Conservation (phyloP, 2,113 vertebrate genomes). For the Rhabdornis inornatus region DNA sequence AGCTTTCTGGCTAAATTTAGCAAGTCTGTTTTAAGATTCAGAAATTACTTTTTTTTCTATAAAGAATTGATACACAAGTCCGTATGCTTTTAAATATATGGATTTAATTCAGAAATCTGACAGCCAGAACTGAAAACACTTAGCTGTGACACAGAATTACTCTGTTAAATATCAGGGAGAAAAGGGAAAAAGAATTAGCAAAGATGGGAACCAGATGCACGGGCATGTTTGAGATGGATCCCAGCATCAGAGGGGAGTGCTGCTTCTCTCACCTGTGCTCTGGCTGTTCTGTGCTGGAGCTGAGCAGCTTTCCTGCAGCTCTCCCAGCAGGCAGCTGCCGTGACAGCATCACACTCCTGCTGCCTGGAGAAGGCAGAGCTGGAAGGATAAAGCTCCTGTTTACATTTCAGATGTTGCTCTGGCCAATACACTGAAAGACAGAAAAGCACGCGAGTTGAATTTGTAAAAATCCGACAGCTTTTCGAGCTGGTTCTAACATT, state of each 20-base stretch:
- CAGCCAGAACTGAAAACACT: slow-evolving; percentile 34
- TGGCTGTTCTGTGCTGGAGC: not conserved
- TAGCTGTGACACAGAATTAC: not conserved
- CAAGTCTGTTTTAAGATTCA: slow-evolving; percentile 9
- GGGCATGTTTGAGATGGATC: not conserved
- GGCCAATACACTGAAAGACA: not conserved
- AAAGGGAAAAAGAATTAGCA: not conserved
- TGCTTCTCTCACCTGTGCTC: not conserved
- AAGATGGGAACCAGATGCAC: not conserved
- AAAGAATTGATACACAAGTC: not conserved
- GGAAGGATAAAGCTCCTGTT: not conserved
- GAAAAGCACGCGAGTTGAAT: not conserved
- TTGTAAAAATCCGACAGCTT: not conserved
- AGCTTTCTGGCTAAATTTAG: slow-evolving; percentile 15
- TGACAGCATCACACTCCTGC: not conserved
- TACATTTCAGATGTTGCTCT: not conserved
- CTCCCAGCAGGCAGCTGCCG: not conserved
- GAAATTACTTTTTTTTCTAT: not conserved
- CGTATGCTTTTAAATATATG: not conserved
- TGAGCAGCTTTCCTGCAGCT: not conserved
- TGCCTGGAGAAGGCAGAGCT: not conserved
- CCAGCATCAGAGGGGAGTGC: not conserved
- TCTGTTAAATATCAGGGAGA: not conserved
- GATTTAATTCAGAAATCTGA: slow-evolving; percentile 1
- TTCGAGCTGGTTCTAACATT: fast-evolving